Evolutionary conservation across 2,888 invertebrate genomes (phyloP).

Genomic region (Anodontia alba): DNA sequence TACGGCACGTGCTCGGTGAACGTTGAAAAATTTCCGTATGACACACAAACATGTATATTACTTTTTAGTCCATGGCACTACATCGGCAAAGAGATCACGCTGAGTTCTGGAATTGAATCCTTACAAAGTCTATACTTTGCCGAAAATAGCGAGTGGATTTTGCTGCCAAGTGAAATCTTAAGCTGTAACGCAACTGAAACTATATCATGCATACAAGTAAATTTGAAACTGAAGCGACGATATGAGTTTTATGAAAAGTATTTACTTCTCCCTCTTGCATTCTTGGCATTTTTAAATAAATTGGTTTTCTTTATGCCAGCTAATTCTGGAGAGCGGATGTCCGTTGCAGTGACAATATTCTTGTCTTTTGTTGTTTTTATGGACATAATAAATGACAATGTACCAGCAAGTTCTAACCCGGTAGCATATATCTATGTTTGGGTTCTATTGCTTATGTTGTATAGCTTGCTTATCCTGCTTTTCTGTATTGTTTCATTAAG

Average conservation of each 20-base stretch:
- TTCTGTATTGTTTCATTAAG: slow-evolving; percentile 37
- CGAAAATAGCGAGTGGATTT: slow-evolving; percentile 38
- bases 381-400: slow-evolving; percentile 41
- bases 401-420: slow-evolving; percentile 53
- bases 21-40: slow-evolving; percentile 49
- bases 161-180: background rate
- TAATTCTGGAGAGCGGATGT: slow-evolving; percentile 49
- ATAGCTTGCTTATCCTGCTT: slow-evolving; percentile 41
- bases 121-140: background rate
- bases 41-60: slow-evolving; percentile 39
- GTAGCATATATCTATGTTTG: slow-evolving; percentile 46
- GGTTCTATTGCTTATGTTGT: slow-evolving; percentile 34
- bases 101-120: background rate
- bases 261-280: slow-evolving; percentile 40
- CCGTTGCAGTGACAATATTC: slow-evolving; percentile 51
- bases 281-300: slow-evolving; percentile 35
- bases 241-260: slow-evolving; percentile 37
- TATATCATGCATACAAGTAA: background rate
- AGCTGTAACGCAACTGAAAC: background rate
- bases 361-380: slow-evolving; percentile 57
- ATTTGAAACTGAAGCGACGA: slow-evolving; percentile 29
- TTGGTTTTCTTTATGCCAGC: slow-evolving; percentile 50
- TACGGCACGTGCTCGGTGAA: slow-evolving; percentile 39
- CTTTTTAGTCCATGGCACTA: slow-evolving; percentile 5
- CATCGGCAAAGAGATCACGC: background rate